Evolutionary conservation across 2,797 vertebrate species (phyloP), one percentile per base, ranked within the genome.

Genomic region (Danio choprae): DNA sequence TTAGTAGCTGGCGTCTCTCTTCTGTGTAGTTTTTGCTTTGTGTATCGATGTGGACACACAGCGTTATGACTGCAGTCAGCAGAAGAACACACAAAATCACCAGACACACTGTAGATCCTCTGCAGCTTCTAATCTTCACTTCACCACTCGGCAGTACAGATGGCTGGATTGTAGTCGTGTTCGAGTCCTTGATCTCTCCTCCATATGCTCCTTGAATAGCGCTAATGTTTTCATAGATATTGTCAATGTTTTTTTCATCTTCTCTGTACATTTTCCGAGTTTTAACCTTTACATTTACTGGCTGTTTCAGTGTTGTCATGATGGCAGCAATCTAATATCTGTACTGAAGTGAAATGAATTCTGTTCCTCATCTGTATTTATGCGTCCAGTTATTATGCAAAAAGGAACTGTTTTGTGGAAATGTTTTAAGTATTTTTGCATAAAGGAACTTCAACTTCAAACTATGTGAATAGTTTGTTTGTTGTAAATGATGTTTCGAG

Each of bases 71-170:
- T 41, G n/a, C 51, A 43, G 51, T 71, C 51, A 71, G 38, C 16
- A 56, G 38, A 71, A 71, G 36, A 71, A 22, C 36, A 55, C 68
- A 55, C 48, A 55, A 11, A 36, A 43, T 36, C 11, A 56, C 18
- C 51, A 72, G 20, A 56, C 20, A 15, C 51, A 41, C 18, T 43
- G 12, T 41, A 43, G 51, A 36, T 56, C 18, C 50, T 58, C 18
- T 72, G n/a, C 8, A 58, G 18, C 38, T 41, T 72, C 18, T 72
- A 51, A 56, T 56, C 18, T 58, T 58, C 18, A 15, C 38, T 56
- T 43, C 18, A 43, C 53, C n/a, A 18, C 6, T 8, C 41, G 40
- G 18, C n/a, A 43, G 38, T 43, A 18, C 40, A 20, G 62, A 44
- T 65, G 62, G 65, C 38, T 65, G 62, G 41, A 2, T 10, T 11